These are phyloP conservation scores for Pteronura brasiliensis DNA, from an alignment of 2,113 vertebrate genomes.

Conservation along the genomic window DNA sequence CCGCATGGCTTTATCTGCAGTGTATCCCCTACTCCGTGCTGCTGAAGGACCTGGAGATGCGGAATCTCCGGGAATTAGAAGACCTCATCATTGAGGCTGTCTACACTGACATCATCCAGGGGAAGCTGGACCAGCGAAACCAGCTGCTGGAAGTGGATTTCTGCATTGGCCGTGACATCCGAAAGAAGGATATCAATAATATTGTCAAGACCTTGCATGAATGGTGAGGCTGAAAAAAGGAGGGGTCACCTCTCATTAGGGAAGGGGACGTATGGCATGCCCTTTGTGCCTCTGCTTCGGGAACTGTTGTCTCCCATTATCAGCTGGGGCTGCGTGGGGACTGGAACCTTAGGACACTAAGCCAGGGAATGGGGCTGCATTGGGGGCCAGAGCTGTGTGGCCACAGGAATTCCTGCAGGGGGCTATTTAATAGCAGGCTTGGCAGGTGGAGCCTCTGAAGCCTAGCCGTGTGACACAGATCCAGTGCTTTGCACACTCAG, in stretches of 20 bases:
- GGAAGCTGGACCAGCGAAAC: slow-evolving; percentile 98
- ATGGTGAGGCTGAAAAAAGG: slow-evolving; percentile 81
- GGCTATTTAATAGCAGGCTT: background rate
- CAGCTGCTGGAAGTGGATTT: slow-evolving; percentile 95
- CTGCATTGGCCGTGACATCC: slow-evolving; percentile 89
- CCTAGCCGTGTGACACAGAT: background rate
- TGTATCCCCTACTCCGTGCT: slow-evolving; percentile 97
- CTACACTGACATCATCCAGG: slow-evolving; percentile 99
- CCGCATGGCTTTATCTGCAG: slow-evolving; percentile 70
- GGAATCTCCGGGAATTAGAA: slow-evolving; percentile 97
- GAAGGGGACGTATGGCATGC: background rate
- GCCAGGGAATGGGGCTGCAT: background rate
- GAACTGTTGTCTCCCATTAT: background rate
- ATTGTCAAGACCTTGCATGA: slow-evolving; percentile 88
- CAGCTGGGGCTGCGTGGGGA: background rate
- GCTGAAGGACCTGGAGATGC: slow-evolving; percentile 97
- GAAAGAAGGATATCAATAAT: slow-evolving; percentile 84
- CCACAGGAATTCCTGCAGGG: background rate
- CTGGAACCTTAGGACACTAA: background rate
- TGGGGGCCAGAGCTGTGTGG: background rate
- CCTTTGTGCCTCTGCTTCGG: background rate
- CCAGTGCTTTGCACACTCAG: background rate
- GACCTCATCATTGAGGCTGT: slow-evolving; percentile 98
- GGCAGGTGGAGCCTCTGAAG: background rate
- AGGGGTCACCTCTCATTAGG: background rate